Evolutionary conservation across 92 coral and sea anemone species (phyloP).

Genomic region (Parazoanthus atlanticus): DNA sequence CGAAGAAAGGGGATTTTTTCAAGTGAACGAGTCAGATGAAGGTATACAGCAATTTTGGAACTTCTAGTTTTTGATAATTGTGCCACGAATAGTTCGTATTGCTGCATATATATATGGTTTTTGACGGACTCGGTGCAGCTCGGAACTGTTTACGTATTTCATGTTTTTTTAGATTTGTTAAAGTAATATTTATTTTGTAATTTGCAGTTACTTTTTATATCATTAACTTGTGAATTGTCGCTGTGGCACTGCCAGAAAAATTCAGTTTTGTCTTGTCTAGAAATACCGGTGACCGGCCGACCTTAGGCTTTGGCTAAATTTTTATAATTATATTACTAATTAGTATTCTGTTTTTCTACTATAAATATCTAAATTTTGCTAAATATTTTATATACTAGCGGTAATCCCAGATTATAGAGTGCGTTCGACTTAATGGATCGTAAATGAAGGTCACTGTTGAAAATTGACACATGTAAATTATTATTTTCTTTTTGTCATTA

Average conservation of each 20-base stretch:
- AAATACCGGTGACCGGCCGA: background rate
- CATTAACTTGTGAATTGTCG: background rate
- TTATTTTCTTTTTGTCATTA: too few relatives aligned
- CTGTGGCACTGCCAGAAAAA: background rate
- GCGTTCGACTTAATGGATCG: too few relatives aligned
- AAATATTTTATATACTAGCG: too few relatives aligned
- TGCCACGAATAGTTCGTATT: background rate
- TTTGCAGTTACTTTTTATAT: background rate
- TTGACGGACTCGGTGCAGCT: background rate
- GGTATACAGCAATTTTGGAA: slow-evolving; percentile 56
- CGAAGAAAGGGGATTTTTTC: slow-evolving; percentile 88
- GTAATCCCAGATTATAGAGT: too few relatives aligned
- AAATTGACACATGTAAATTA: too few relatives aligned
- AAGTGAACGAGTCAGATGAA: slow-evolving; percentile 95
- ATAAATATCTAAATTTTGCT: too few relatives aligned
- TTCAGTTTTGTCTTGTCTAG: background rate
- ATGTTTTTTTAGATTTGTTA: background rate
- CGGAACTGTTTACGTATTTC: slow-evolving; percentile 6
- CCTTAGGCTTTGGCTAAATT: too few relatives aligned
- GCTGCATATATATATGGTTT: background rate
- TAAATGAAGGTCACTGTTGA: too few relatives aligned
- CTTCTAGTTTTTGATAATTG: background rate
- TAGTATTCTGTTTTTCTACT: too few relatives aligned
- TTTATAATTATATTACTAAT: too few relatives aligned
- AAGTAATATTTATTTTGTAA: background rate